Evolutionary conservation across 2,888 invertebrate genomes (phyloP).

Genomic region (Stenichneumon culpator): DNA sequence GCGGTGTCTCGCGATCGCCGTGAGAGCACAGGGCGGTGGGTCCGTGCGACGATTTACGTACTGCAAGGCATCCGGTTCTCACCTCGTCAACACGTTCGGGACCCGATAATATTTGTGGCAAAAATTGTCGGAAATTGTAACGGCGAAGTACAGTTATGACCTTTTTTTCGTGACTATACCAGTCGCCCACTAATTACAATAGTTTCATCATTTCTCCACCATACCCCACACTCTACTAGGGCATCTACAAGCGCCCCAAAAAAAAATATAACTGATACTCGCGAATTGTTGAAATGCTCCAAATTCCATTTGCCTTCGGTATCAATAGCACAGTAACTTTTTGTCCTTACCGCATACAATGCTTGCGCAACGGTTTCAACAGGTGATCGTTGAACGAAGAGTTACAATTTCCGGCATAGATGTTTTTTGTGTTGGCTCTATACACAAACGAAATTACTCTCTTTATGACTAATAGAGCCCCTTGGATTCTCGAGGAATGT

Average conservation of each 20-base stretch:
- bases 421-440: neutral
- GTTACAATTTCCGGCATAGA: neutral
- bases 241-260: neutral
- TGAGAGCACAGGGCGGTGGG: conserved; percentile 17
- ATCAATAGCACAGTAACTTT: neutral
- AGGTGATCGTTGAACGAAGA: neutral
- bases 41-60: neutral
- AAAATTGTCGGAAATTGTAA: neutral
- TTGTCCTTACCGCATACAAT: neutral
- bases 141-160: neutral
- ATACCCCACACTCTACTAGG: neutral
- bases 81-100: neutral
- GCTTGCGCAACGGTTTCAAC: conserved; percentile 6
- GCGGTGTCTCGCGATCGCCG: conserved; percentile 23
- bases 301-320: neutral
- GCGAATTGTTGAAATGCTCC: neutral
- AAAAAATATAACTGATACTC: neutral
- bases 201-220: neutral
- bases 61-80: neutral
- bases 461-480: neutral
- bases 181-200: neutral
- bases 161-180: neutral
- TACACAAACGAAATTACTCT: neutral
- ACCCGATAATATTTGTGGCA: neutral
- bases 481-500: neutral